Conservation (phyloP, 2,113 vertebrate species). For the Theristicus caerulescens region DNA sequence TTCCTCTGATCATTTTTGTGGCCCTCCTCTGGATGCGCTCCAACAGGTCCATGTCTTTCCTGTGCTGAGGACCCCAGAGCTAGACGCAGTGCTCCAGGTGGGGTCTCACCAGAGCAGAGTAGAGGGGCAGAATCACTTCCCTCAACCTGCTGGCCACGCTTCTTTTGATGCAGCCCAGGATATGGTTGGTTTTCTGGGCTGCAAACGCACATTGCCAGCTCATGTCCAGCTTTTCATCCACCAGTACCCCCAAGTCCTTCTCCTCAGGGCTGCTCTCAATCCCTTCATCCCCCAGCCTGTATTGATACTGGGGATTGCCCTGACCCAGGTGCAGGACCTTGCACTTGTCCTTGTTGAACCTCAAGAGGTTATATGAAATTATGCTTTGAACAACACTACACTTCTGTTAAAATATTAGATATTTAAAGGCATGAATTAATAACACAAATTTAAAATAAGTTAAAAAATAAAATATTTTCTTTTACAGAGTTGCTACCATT, state of each 20-base stretch:
- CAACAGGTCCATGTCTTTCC: neutral
- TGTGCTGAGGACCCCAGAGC: neutral
- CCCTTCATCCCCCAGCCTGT: neutral
- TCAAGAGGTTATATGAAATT: neutral
- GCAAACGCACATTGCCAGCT: neutral
- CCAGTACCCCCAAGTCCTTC: neutral
- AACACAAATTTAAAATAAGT: neutral
- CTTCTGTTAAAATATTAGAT: neutral
- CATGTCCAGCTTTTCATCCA: neutral
- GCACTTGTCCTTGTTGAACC: neutral
- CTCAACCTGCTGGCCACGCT: fast-evolving
- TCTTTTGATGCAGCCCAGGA: neutral
- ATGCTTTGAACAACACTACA: neutral
- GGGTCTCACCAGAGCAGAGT: fast-evolving
- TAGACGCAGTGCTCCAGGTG: neutral
- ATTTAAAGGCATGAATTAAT: neutral
- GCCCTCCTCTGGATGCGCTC: too few relatives aligned
- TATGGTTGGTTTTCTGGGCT: neutral
- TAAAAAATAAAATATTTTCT: neutral
- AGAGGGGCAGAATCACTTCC: fast-evolving
- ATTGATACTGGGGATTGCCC: neutral
- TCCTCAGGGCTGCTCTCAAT: neutral
- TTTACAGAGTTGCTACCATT: neutral
- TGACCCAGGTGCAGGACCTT: neutral
- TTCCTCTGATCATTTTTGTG: too few relatives aligned